These are phyloP conservation scores for Orbicella faveolata DNA, from an alignment of 64 coral and sea anemone species.

Conservation along the genomic window DNA sequence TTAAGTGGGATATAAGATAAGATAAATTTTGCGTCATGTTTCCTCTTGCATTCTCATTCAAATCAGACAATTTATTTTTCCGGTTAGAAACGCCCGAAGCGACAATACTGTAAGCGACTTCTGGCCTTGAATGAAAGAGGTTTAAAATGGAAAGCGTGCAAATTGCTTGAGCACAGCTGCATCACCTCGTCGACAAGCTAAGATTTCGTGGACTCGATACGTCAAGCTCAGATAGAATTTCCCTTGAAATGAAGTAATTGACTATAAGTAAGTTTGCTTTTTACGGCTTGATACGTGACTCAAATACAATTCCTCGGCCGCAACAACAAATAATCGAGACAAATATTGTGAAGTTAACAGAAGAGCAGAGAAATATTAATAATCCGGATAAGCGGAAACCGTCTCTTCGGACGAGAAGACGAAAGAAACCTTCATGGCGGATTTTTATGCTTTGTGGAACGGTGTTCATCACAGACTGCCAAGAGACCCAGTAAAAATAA, in stretches of 20 bases:
- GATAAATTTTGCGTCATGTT: background rate
- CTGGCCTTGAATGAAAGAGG: background rate
- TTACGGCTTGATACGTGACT: background rate
- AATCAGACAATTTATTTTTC: constrained; percentile 22
- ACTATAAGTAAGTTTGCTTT: background rate
- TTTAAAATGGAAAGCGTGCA: constrained; percentile 13
- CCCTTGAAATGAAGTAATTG: background rate
- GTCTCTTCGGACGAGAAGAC: background rate
- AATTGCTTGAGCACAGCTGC: constrained; percentile 5
- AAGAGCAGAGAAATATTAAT: too few relatives aligned
- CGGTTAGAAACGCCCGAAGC: constrained; percentile 5
- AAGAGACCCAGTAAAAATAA: background rate
- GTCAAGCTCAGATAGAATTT: background rate
- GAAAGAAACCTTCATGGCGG: background rate
- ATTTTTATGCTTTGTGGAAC: background rate
- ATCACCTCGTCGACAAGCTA: background rate
- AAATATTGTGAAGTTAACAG: too few relatives aligned
- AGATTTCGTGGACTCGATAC: background rate
- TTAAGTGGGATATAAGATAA: background rate
- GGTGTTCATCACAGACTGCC: background rate
- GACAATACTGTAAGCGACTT: background rate
- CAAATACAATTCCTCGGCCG: background rate
- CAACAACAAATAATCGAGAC: background rate
- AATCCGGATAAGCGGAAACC: background rate
- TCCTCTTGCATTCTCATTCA: constrained; percentile 12